These are phyloP conservation scores for Pseudolaguvia tuberculata DNA, from an alignment of 2,113 vertebrate genomes.

Conservation along the genomic window DNA sequence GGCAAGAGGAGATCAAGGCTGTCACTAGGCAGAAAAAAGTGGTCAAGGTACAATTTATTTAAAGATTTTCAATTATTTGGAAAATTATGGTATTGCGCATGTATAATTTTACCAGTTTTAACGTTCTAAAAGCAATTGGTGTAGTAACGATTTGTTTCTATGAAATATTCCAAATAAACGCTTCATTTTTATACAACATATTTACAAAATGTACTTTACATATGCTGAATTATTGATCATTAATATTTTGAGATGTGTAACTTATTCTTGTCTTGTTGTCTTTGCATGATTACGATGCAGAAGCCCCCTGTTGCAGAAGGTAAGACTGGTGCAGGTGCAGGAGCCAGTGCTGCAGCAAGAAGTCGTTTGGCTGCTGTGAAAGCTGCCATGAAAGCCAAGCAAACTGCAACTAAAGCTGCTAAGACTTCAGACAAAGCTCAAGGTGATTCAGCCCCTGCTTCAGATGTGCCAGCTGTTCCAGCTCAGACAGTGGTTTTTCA, in stretches of 20 bases:
- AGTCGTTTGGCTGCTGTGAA: slow-evolving; percentile 81
- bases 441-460: not conserved
- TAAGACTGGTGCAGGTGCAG: slow-evolving; percentile 60
- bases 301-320: slow-evolving; percentile 61
- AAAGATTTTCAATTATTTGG: not conserved
- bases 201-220: not conserved
- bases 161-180: not conserved
- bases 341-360: slow-evolving; percentile 68
- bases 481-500: slow-evolving; percentile 71
- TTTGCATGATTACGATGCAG: slow-evolving; percentile 57
- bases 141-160: too few relatives aligned
- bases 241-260: not conserved
- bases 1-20: slow-evolving; percentile 66
- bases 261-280: not conserved
- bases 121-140: not conserved
- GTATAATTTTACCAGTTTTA: not conserved
- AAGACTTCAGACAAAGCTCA: slow-evolving; percentile 3
- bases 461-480: fast-evolving
- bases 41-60: slow-evolving; percentile 73
- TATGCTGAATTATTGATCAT: not conserved
- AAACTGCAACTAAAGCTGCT: slow-evolving; percentile 53
- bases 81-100: not conserved
- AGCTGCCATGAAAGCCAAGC: slow-evolving; percentile 78
- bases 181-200: not conserved
- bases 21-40: slow-evolving; percentile 57